Conservation (phyloP, 2,113 vertebrate species). For the Chloropsis hardwickii region DNA sequence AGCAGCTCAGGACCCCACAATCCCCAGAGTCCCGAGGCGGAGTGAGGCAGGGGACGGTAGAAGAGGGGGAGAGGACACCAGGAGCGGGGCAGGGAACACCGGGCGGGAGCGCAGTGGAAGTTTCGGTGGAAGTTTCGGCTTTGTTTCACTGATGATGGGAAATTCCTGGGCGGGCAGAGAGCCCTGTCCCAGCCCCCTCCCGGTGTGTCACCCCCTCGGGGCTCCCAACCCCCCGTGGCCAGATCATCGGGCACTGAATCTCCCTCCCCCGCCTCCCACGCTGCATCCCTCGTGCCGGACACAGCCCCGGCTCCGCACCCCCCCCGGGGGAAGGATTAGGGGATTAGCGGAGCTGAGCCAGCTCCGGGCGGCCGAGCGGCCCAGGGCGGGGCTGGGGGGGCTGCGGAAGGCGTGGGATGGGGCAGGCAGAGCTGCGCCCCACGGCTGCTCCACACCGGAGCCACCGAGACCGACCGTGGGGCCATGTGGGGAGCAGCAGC, state of each 20-base stretch:
- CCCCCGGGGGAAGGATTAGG: not conserved
- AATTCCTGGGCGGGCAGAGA: slow-evolving; percentile 45
- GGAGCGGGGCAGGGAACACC: not conserved
- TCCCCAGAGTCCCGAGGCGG: not conserved
- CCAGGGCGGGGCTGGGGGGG: not conserved
- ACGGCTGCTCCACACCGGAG: not conserved
- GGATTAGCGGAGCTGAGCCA: slow-evolving; percentile 29
- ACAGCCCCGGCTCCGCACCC: not conserved
- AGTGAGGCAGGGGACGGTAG: not conserved
- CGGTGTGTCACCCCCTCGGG: not conserved
- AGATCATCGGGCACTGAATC: not conserved
- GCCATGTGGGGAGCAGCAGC: not conserved
- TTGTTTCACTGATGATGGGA: slow-evolving; percentile 26
- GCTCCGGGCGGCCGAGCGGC: not conserved
- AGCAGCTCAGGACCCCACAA: not conserved
- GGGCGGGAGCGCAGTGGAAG: not conserved
- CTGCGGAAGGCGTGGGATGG: not conserved
- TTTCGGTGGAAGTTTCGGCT: slow-evolving; percentile 17
- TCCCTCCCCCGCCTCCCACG: not conserved
- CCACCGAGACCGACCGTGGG: not conserved
- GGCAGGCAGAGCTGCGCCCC: not conserved
- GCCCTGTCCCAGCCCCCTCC: not conserved
- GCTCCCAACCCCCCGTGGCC: not conserved
- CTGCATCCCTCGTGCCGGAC: not conserved
- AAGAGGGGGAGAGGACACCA: not conserved